A percentile compares a stretch with the other conserved stretches of the same genome.
Evolutionary conservation across 2,888 invertebrate genomes (phyloP).

Genomic region (Clivina fossor): DNA sequence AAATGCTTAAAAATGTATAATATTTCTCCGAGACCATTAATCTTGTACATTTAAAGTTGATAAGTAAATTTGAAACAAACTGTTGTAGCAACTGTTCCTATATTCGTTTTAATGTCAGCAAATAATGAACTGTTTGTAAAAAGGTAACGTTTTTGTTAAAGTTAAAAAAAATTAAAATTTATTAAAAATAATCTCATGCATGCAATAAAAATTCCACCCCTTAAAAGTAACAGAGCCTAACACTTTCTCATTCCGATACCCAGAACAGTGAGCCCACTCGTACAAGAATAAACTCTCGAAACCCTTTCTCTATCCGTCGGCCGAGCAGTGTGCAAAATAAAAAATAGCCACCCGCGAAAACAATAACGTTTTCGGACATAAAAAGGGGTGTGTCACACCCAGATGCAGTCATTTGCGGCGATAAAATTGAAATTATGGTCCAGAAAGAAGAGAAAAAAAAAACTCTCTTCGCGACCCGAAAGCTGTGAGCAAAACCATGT

Average conservation of each 20-base stretch:
- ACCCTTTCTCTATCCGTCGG: conserved; percentile 7
- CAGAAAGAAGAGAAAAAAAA: conserved; percentile 37
- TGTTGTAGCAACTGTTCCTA: background rate
- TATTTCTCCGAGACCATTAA: background rate
- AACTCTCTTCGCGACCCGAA: background rate
- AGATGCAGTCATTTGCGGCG: conserved; percentile 41
- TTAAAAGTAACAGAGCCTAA: no score
- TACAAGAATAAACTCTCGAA: conserved; percentile 24
- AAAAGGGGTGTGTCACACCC: conserved; percentile 35
- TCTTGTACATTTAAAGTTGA: background rate
- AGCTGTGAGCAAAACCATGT: background rate
- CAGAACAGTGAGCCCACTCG: background rate
- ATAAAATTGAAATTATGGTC: conserved; percentile 44
- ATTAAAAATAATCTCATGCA: background rate
- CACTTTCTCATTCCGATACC: no score
- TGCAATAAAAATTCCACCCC: no score
- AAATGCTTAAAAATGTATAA: background rate
- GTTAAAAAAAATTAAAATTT: conserved; percentile 6
- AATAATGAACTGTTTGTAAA: background rate
- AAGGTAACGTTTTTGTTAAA: background rate
- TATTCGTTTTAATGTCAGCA: background rate
- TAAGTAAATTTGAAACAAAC: background rate
- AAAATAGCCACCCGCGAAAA: conserved; percentile 38
- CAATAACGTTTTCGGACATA: conserved; percentile 39
- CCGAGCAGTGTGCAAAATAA: conserved; percentile 34